phyloP scores from a whole-genome alignment of 2,113 vertebrate species.

The Osmerus mordax region DNA sequence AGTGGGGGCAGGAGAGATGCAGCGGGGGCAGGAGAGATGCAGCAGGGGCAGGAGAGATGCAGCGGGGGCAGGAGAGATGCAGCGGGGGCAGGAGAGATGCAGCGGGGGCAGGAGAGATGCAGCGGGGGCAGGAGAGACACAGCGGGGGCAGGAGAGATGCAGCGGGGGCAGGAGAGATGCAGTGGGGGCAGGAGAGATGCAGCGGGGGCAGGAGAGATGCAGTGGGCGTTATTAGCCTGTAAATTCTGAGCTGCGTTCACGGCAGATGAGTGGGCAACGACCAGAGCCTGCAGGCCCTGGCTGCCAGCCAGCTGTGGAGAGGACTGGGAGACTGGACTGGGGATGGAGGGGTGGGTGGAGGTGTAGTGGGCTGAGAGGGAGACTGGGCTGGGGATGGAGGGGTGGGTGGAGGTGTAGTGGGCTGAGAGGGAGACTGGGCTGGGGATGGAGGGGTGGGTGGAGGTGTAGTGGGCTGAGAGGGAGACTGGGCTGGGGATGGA shows the following conservation, averaged over 20 bases:
- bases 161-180: not conserved
- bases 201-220: not conserved
- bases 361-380: slow-evolving; percentile 4
- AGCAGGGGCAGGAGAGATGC: no score
- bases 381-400: slow-evolving; percentile 21
- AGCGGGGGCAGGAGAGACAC: no score
- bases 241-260: not conserved
- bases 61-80: not conserved
- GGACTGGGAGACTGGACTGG: slow-evolving; percentile 1
- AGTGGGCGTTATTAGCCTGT: not conserved
- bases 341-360: slow-evolving; percentile 22
- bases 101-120: not conserved
- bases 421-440: not conserved
- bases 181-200: not conserved
- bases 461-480: not conserved
- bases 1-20: not conserved
- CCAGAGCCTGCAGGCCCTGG: slow-evolving; percentile 3
- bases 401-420: slow-evolving; percentile 3
- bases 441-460: slow-evolving; percentile 10
- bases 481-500: slow-evolving; percentile 22
- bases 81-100: not conserved
- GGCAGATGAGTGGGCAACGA: slow-evolving; percentile 3
- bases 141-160: not conserved
- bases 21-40: not conserved
- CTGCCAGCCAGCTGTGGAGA: slow-evolving; percentile 13